Evolutionary conservation across 2,797 vertebrate genomes (phyloP), one percentile per base, ranked within the genome.

Genomic region (Helarctos malayanus): DNA sequence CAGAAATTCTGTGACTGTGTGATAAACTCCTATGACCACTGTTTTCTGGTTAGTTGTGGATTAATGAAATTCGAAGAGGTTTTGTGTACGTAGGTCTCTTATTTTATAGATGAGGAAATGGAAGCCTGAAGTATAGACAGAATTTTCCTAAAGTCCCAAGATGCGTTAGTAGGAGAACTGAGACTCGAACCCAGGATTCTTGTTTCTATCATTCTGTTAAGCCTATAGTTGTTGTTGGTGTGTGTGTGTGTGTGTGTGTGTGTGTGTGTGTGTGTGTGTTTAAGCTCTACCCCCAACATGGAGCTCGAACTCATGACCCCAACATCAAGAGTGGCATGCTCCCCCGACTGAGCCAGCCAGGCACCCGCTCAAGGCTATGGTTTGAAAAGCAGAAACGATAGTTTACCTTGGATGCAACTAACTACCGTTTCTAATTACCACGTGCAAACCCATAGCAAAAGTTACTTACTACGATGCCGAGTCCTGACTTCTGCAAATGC

Each of bases 301-400:
- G 41, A 29, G 27, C 71, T 75, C 14, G 14, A 75, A 75, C 27
- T 75, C 25, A 4, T 29, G 41, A 47, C 71, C 45, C 41, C 71
- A 14, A 75, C 41, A 75, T 47, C 41, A 75, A 4, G 14, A 75
- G 41, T 9, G 13, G 25, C 8, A 1, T 75, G 41, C 41, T 75
- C 41, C 71, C 47, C 25, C 0, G 2, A 47, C 25, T 75, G 71
- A 75, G 41, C 23, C 41, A 5, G 71, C 71, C 41, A 75, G 71
- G 41, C 41, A 47, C 14, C 71, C 71, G 7, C 14, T 75, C 71
- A 29, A 45, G 25, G 3, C 71, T 75, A 16, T 52, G 18, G 38
- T 88, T 97, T 71, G 16, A 75, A 76, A 96, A 87, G 52, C 86
- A 23, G 69, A 96, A 95, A 71, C 69, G 32, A 75, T 23, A 73